Percentiles rank a stretch among this genome's conserved stretches.
Evolutionary conservation across 2,113 vertebrate species (phyloP).

Genomic region (Erinaceus europaeus): DNA sequence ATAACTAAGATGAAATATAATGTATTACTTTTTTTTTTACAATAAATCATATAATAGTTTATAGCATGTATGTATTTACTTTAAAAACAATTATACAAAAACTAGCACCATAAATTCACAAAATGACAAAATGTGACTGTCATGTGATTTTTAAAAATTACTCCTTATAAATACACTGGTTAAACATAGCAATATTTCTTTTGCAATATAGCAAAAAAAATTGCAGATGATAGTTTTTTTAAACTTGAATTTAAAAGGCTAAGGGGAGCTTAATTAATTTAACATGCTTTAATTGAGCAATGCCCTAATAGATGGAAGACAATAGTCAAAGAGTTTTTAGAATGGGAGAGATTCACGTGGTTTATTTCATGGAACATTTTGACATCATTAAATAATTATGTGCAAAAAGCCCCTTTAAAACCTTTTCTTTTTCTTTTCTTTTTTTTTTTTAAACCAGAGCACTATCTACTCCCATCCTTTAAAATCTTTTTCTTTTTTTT

Average conservation of each 20-base stretch:
- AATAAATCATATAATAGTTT: constrained; percentile 36
- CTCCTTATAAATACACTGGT: not conserved
- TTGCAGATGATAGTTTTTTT: not conserved
- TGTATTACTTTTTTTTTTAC: constrained; percentile 51
- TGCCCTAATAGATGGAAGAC: not conserved
- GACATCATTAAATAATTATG: not conserved
- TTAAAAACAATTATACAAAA: constrained; percentile 36
- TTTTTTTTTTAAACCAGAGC: too few species aligned
- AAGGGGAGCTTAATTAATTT: constrained; percentile 2
- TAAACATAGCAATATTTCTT: not conserved
- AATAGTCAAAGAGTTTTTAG: not conserved
- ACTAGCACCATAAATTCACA: not conserved
- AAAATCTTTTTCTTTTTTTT: too few species aligned
- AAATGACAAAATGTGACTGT: not conserved
- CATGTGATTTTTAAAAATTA: not conserved
- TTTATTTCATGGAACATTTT: constrained; percentile 11
- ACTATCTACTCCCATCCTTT: too few species aligned
- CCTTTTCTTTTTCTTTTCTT: too few species aligned
- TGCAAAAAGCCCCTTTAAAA: not conserved
- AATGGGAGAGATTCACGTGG: not conserved
- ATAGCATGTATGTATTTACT: constrained; percentile 9
- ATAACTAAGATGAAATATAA: constrained; percentile 30
- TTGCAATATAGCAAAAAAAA: not conserved
- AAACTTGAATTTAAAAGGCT: not conserved
- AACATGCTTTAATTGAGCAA: not conserved